Conservation (phyloP, 2,888 invertebrate genomes). For the Stictocephala bisonia region DNA sequence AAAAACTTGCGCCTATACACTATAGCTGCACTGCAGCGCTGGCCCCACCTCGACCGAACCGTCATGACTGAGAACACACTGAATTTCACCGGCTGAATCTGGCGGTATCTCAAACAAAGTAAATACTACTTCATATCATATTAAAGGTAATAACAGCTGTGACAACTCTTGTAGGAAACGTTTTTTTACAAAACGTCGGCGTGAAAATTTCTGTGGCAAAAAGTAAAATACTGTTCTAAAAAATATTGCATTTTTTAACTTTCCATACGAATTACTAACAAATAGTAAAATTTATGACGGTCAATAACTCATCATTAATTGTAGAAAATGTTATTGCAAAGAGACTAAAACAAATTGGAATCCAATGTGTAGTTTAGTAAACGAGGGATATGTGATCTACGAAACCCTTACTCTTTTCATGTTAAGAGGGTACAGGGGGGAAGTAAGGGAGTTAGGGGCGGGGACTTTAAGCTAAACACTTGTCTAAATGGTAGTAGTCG, state of each 20-base stretch:
- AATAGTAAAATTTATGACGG: neutral
- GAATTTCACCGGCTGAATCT: no score
- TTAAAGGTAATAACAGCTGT: no score
- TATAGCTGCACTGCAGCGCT: no score
- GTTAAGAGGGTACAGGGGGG: constrained; percentile 1
- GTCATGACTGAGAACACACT: no score
- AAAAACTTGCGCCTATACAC: no score
- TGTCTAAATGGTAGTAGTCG: constrained; percentile 13
- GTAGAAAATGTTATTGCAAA: neutral
- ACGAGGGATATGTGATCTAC: neutral
- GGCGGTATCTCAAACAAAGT: no score
- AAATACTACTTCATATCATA: no score
- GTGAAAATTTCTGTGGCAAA: no score
- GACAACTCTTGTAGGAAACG: no score
- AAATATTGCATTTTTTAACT: neutral
- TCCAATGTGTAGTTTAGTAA: neutral
- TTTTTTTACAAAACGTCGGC: no score
- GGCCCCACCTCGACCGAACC: no score
- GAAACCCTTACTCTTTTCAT: neutral
- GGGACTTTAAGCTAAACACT: neutral
- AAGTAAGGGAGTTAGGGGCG: neutral
- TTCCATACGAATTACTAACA: neutral
- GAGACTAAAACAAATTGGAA: neutral
- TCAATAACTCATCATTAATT: neutral
- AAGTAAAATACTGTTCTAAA: no score